These are phyloP conservation scores for Anoplolepis gracilipes DNA, from an alignment of 1,140 invertebrate genomes.

Conservation along the genomic window DNA sequence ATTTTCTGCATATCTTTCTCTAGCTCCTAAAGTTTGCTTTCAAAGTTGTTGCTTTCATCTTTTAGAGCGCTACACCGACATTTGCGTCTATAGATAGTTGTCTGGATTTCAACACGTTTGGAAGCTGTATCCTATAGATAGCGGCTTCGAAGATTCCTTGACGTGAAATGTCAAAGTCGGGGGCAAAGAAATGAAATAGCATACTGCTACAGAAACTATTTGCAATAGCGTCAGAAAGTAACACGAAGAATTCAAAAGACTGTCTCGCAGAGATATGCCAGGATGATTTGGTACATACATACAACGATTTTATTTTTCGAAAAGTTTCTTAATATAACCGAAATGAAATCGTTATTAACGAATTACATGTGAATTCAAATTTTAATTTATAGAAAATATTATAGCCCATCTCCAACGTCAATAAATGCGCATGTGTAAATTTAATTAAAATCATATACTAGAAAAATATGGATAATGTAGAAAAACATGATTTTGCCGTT, in stretches of 20 bases:
- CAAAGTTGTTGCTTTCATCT: slow-evolving; percentile 47
- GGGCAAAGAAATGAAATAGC: slow-evolving; percentile 14
- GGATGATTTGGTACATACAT: background rate
- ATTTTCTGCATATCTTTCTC: slow-evolving; percentile 17
- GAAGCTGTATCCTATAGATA: slow-evolving; percentile 22
- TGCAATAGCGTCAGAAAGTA: background rate
- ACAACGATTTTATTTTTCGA: background rate
- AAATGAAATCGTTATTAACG: background rate
- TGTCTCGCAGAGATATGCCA: background rate
- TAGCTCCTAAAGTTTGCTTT: slow-evolving; percentile 23
- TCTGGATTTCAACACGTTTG: slow-evolving; percentile 20
- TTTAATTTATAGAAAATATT: background rate
- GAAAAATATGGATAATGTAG: background rate
- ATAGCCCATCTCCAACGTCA: too few relatives aligned
- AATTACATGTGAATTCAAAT: background rate
- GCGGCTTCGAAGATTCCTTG: slow-evolving; percentile 20
- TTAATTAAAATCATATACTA: background rate
- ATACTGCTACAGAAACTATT: background rate
- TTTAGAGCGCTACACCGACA: slow-evolving; percentile 18
- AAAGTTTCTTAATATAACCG: background rate
- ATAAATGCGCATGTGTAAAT: background rate
- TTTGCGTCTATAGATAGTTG: slow-evolving; percentile 30
- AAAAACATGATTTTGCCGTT: background rate
- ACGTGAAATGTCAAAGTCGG: background rate
- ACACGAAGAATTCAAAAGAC: background rate